Conservation (phyloP, 2,113 vertebrate genomes). For the Carassius gibelio region DNA sequence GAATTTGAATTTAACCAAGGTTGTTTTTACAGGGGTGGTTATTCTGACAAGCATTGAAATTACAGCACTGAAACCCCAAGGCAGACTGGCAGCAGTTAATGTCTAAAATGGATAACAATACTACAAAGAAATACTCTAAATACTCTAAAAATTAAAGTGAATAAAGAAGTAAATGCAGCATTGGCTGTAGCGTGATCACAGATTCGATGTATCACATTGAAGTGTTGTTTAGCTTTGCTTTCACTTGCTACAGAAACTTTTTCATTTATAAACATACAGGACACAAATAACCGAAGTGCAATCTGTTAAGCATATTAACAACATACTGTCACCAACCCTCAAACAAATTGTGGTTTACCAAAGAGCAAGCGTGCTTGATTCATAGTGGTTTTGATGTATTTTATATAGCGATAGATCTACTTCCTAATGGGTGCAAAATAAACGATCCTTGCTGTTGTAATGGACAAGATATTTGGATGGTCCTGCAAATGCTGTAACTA, state of each 20-base stretch:
- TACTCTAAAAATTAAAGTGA: slow-evolving; percentile 9
- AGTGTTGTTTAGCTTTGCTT: neutral
- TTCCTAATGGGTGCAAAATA: neutral
- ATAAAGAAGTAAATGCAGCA: neutral
- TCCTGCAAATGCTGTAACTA: neutral
- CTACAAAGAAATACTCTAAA: neutral
- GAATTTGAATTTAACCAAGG: neutral
- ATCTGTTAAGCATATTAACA: slow-evolving; percentile 10
- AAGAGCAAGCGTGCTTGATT: neutral
- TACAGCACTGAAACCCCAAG: neutral
- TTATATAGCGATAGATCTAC: slow-evolving; percentile 15
- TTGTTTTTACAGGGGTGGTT: neutral
- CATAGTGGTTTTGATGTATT: slow-evolving; percentile 20
- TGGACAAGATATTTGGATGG: neutral
- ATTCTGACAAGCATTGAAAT: neutral
- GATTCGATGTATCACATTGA: neutral
- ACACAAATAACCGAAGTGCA: slow-evolving; percentile 26
- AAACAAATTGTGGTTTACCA: slow-evolving; percentile 2
- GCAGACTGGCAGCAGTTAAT: slow-evolving; percentile 30
- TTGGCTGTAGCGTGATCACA: neutral
- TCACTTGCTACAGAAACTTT: neutral
- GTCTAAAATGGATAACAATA: neutral
- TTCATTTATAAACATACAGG: slow-evolving; percentile 3
- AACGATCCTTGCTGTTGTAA: neutral
- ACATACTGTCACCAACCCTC: neutral